Evolutionary conservation across 2,113 vertebrate genomes (phyloP).

Genomic region (Seriola aureovittata): DNA sequence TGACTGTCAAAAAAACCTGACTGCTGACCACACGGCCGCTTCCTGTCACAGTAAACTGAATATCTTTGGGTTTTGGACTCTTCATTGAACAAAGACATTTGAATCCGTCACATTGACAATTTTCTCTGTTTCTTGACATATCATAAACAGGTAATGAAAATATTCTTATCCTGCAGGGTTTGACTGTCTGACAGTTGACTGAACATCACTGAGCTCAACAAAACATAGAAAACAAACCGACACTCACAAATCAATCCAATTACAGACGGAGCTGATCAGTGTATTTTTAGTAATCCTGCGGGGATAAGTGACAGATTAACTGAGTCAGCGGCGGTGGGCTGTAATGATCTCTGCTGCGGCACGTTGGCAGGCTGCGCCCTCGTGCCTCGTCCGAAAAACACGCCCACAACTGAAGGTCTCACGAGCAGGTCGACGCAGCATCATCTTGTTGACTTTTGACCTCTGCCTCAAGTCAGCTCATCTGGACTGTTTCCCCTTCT

Average conservation of each 20-base stretch:
- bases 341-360: slow-evolving; percentile 61
- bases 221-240: slow-evolving; percentile 15
- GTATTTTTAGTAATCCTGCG: slow-evolving; percentile 82
- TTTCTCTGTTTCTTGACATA: too few species aligned
- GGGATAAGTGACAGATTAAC: slow-evolving; percentile 75
- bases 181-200: background rate
- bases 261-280: slow-evolving; percentile 63
- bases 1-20: too few species aligned
- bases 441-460: slow-evolving; percentile 53
- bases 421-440: background rate
- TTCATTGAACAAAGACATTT: too few species aligned
- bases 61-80: too few species aligned
- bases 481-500: background rate
- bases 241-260: slow-evolving; percentile 73
- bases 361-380: slow-evolving; percentile 46
- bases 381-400: background rate
- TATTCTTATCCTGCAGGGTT: background rate
- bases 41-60: too few species aligned
- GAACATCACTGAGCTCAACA: slow-evolving; percentile 9
- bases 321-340: slow-evolving; percentile 19
- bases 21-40: too few species aligned
- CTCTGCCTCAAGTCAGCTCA: slow-evolving; percentile 22
- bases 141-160: background rate
- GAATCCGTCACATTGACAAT: too few species aligned
- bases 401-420: background rate